Conservation (phyloP, 2,797 vertebrate genomes). For the Syngnathus rostellatus region DNA sequence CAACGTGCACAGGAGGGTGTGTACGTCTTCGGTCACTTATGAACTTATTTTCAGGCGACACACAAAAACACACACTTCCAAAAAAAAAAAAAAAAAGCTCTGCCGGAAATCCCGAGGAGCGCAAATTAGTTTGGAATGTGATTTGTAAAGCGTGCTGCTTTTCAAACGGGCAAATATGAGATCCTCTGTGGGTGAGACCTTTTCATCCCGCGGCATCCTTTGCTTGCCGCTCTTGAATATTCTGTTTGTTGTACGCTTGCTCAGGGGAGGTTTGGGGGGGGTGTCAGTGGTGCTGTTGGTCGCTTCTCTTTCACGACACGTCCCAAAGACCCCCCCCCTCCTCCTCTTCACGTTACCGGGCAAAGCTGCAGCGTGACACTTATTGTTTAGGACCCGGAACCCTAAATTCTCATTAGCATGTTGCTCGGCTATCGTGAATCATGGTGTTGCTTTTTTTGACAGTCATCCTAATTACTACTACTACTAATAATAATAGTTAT, state of each 20-base stretch:
- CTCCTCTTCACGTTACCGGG: neutral
- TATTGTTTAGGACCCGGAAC: neutral
- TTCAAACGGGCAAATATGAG: constrained; percentile 47
- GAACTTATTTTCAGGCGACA: constrained; percentile 2
- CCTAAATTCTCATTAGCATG: neutral
- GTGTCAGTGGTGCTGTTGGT: constrained; percentile 20
- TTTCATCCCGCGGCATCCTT: constrained; percentile 35
- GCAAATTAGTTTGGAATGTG: constrained; percentile 58
- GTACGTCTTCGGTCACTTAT: constrained; percentile 29
- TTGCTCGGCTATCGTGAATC: neutral
- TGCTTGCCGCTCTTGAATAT: constrained; percentile 47
- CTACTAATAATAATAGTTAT: too few species aligned
- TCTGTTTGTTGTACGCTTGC: constrained; percentile 39
- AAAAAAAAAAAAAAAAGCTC: constrained; percentile 2
- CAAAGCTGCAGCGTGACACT: neutral
- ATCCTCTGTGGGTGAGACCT: constrained; percentile 41
- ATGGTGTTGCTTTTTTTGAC: neutral
- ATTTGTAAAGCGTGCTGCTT: constrained; percentile 40
- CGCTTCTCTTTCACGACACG: constrained; percentile 1
- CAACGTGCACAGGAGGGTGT: constrained; percentile 41
- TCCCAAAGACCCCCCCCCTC: too few species aligned
- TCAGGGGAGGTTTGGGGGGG: constrained; percentile 31
- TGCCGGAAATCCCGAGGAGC: constrained; percentile 40
- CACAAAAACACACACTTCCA: neutral
- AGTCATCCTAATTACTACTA: too few species aligned